These are phyloP conservation scores for Hypotaenidia philippensis DNA, from an alignment of 2,797 vertebrate species.

Conservation along the genomic window DNA sequence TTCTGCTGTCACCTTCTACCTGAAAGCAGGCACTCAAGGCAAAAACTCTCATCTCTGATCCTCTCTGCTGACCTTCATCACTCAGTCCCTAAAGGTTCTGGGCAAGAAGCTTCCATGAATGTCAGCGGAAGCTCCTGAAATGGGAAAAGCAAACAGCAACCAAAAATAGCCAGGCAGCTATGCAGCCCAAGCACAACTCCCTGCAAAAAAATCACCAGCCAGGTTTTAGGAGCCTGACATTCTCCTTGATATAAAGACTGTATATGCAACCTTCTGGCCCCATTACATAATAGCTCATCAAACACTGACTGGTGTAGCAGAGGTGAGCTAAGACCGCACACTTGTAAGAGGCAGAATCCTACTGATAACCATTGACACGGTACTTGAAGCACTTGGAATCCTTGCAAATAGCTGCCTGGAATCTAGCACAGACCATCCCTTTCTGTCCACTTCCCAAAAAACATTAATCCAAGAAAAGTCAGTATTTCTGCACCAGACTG, in stretches of 20 bases:
- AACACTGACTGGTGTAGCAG: neutral
- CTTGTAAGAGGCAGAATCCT: neutral
- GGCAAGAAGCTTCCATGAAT: neutral
- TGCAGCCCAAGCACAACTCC: neutral
- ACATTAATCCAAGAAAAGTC: neutral
- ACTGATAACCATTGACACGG: neutral
- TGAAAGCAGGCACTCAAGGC: neutral
- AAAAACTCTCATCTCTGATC: neutral
- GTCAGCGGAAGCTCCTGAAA: neutral
- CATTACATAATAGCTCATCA: constrained; percentile 22
- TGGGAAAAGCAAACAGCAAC: neutral
- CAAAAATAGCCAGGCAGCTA: constrained; percentile 39
- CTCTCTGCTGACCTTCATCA: neutral
- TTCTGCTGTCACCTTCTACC: neutral
- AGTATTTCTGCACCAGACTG: constrained; percentile 14
- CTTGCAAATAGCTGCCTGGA: neutral
- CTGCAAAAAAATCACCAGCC: constrained; percentile 18
- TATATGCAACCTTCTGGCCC: constrained; percentile 19
- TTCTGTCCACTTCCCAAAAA: neutral
- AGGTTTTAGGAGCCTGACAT: constrained; percentile 40
- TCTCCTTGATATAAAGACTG: neutral
- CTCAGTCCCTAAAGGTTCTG: neutral
- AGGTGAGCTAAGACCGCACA: neutral
- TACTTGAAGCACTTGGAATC: neutral
- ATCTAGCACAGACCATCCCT: neutral